Evolutionary conservation across 2,797 vertebrate species (phyloP).

Genomic region (Tapirus indicus): DNA sequence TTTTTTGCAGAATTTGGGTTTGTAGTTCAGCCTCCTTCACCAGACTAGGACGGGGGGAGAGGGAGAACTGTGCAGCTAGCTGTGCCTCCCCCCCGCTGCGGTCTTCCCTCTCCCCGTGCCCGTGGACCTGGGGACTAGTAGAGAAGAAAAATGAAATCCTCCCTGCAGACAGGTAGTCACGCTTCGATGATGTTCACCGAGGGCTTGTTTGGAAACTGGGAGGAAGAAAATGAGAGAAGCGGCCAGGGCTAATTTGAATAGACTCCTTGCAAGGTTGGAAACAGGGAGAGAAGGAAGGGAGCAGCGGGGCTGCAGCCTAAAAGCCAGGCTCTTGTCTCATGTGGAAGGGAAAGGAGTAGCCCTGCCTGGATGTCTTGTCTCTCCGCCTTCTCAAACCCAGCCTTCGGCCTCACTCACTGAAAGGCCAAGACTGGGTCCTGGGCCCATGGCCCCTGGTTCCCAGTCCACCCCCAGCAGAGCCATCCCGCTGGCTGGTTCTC

Average conservation of each 20-base stretch:
- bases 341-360: background rate
- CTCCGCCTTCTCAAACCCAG: slow-evolving; percentile 59
- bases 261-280: slow-evolving; percentile 68
- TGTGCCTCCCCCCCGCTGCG: slow-evolving; percentile 28
- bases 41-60: slow-evolving; percentile 65
- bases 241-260: slow-evolving; percentile 60
- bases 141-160: slow-evolving; percentile 73
- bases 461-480: background rate
- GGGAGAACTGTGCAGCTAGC: slow-evolving; percentile 59
- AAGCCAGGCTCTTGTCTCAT: slow-evolving; percentile 11
- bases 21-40: slow-evolving; percentile 78
- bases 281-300: background rate
- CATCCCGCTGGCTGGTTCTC: slow-evolving; percentile 2
- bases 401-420: slow-evolving; percentile 27
- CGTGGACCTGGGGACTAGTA: slow-evolving; percentile 30
- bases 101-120: slow-evolving; percentile 75
- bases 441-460: background rate
- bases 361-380: background rate
- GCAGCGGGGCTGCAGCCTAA: slow-evolving; percentile 6
- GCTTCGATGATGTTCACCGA: slow-evolving; percentile 95
- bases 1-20: slow-evolving; percentile 79
- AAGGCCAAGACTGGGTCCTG: background rate
- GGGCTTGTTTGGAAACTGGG: slow-evolving; percentile 92
- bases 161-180: slow-evolving; percentile 88
- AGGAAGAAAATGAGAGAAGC: slow-evolving; percentile 72